Base-by-base conservation (phyloP, 2,113 vertebrate genomes). In the Leptodactylus fuscus region DNA sequence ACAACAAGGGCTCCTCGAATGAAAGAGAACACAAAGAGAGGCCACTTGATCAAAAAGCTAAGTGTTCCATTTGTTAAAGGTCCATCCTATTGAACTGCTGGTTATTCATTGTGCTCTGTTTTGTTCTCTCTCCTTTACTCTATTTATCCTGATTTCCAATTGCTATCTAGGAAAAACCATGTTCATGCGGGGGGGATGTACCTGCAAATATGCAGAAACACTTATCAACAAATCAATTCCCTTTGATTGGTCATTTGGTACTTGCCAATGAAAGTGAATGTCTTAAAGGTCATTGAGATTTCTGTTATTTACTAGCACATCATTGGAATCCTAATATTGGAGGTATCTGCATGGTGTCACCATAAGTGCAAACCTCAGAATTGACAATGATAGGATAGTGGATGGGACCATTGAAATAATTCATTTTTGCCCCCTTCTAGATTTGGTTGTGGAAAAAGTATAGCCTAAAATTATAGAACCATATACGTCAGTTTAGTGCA, bases 1-100 rank as follows among this genome's bases (percentile, higher is more conserved):
- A 90, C 0, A 0, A 90, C 0, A 0, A 88, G 90, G 89, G 85
- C 82, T 91, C 87, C 29, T 82, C 86, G 88, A 88, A 44, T 91
- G 88, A 87, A 87, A 88, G 88, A 89, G 90, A 89, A 91, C 89
- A 90, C 87, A 85, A 71, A 58, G 86, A n/a, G 27, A 65, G 83
- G 88, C 89, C 91, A 88, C 38, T 81, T 67, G 60, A 81, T 81
- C 81, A 71, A 82, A 70, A 70, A 71, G 81, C 81, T 53, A 82
- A 55, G 46, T 71, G 58, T 81, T 81, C 60, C 60, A 81, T 46
- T 81, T 81, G 41, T 81, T 32, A 81, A 81, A 81, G 62, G 7
- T 18, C 79, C 36, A 48, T 65, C 79, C 78, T 48, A 49, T 65
- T 67, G 62, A 81, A 46, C 46, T 44, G 41, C n/a, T 41, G 10